These are phyloP conservation scores for Danio rerio DNA, from an alignment of 2,113 vertebrate species.

Conservation along the genomic window DNA sequence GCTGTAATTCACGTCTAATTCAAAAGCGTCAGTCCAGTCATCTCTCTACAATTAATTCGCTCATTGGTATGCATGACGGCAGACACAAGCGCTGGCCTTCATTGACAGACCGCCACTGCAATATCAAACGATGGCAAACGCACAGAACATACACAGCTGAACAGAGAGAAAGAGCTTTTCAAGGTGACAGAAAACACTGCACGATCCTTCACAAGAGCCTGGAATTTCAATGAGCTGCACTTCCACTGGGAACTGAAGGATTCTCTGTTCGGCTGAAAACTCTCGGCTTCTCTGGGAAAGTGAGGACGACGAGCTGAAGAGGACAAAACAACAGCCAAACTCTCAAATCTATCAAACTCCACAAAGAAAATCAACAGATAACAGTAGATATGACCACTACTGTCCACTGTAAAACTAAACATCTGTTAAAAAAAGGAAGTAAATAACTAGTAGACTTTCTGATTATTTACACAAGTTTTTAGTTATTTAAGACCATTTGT, in stretches of 20 bases:
- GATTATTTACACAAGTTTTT: no score
- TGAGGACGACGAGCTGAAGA: no score
- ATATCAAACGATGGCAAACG: background rate
- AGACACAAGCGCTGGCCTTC: slow-evolving; percentile 54
- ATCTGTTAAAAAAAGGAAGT: no score
- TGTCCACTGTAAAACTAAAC: no score
- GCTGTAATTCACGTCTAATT: background rate
- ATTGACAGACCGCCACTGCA: background rate
- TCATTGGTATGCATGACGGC: slow-evolving; percentile 71
- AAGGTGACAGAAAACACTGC: slow-evolving; percentile 70
- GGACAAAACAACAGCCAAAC: no score
- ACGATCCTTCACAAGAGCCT: slow-evolving; percentile 69
- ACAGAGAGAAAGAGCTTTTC: slow-evolving; percentile 46
- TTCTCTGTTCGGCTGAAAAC: slow-evolving; percentile 75
- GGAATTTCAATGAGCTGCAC: slow-evolving; percentile 78
- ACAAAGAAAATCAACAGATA: no score
- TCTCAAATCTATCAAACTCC: no score
- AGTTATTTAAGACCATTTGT: no score
- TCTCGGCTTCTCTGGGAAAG: no score
- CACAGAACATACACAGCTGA: slow-evolving; percentile 5
- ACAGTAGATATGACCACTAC: no score
- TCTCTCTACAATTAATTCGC: slow-evolving; percentile 61
- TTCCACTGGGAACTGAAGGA: slow-evolving; percentile 75
- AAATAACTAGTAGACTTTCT: no score
- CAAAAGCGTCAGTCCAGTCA: slow-evolving; percentile 62